Conservation (phyloP, 2,113 vertebrate species). For the Paramormyrops kingsleyae region DNA sequence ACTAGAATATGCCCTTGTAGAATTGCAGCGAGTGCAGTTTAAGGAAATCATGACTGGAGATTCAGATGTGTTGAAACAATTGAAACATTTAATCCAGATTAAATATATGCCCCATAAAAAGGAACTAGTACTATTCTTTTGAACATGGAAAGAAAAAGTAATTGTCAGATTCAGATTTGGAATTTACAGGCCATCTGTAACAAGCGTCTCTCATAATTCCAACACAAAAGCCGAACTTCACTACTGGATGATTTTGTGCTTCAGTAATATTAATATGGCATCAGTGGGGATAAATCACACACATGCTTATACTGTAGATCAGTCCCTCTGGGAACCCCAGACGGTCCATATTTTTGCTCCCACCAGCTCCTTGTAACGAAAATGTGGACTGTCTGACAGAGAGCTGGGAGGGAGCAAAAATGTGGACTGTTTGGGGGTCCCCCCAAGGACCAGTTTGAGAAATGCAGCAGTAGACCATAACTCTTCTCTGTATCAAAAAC, state of each 20-base stretch:
- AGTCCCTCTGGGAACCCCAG: background rate
- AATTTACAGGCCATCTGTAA: background rate
- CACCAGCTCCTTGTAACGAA: no score
- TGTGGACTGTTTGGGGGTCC: background rate
- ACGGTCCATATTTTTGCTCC: background rate
- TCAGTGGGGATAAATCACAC: background rate
- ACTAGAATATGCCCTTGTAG: background rate
- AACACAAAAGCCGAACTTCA: background rate
- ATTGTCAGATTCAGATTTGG: slow-evolving; percentile 6
- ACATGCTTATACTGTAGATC: background rate
- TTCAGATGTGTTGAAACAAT: background rate
- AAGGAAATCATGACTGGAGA: background rate
- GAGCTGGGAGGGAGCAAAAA: background rate
- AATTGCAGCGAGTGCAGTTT: background rate
- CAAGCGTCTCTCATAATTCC: background rate
- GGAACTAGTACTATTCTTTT: slow-evolving; percentile 64
- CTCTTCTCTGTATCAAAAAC: background rate
- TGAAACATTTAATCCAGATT: slow-evolving; percentile 78
- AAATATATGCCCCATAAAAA: slow-evolving; percentile 76
- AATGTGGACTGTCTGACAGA: no score
- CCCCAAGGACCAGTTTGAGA: background rate
- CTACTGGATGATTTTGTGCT: background rate
- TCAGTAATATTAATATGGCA: background rate
- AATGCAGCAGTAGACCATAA: background rate
- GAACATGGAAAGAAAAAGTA: slow-evolving; percentile 59